A percentile compares a stretch with the other conserved stretches of the same genome.
These are phyloP conservation scores for Tillus elongatus DNA, from an alignment of 2,888 invertebrate species.

Conservation along the genomic window DNA sequence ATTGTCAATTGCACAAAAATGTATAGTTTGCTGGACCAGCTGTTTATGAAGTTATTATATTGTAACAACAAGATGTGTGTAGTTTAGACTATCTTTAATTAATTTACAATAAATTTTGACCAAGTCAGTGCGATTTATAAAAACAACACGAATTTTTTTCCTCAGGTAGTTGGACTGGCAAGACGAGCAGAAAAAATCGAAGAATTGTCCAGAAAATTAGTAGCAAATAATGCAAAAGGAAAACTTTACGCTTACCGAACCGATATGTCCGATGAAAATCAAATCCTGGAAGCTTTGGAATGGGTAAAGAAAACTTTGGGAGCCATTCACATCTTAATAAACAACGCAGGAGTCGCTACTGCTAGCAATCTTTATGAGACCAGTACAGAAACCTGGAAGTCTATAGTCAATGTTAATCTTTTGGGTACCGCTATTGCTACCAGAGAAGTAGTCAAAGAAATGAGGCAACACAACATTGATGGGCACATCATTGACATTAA, in stretches of 20 bases:
- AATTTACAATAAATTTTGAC: no score
- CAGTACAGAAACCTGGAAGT: conserved; percentile 4
- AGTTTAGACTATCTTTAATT: no score
- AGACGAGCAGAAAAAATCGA: not conserved
- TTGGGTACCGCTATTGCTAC: conserved; percentile 15
- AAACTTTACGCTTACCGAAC: conserved; percentile 4
- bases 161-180: conserved; percentile 6
- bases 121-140: no score
- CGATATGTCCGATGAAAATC: not conserved
- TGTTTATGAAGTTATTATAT: no score
- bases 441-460: conserved; percentile 17
- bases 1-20: no score
- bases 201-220: not conserved
- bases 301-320: conserved; percentile 7
- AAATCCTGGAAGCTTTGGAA: conserved; percentile 3
- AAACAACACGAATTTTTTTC: no score
- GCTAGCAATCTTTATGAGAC: not conserved
- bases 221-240: not conserved
- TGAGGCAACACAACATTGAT: conserved; percentile 15
- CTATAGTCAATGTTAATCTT: conserved; percentile 15
- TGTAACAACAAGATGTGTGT: no score
- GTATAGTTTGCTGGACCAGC: no score
- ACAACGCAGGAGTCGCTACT: conserved; percentile 6
- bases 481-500: conserved; percentile 20
- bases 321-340: conserved; percentile 5